Percentiles rank a stretch among this genome's conserved stretches.
phyloP scores from a whole-genome alignment of 2,113 vertebrate species.

The Grallaria varia region DNA sequence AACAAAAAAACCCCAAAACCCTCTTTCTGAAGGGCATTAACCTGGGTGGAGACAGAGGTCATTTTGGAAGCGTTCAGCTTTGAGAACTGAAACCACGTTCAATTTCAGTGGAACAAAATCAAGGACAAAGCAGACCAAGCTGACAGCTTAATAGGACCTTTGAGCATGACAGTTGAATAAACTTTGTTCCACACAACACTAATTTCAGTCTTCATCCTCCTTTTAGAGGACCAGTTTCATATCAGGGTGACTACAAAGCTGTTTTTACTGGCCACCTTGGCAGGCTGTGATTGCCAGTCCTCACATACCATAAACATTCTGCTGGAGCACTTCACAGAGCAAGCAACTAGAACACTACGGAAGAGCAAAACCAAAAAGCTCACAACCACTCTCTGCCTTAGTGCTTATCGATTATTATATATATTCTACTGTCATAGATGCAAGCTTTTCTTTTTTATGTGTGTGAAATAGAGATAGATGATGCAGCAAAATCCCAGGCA shows the following conservation, averaged over 20 bases:
- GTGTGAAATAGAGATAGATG: not conserved
- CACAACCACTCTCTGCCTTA: not conserved
- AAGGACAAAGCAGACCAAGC: not conserved
- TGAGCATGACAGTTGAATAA: not conserved
- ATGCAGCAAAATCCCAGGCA: not conserved
- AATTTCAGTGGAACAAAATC: not conserved
- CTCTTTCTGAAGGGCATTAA: not conserved
- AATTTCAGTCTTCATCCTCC: not conserved
- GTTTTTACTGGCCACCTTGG: not conserved
- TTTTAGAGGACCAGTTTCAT: not conserved
- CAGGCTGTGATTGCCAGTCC: not conserved
- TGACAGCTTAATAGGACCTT: conserved; percentile 32
- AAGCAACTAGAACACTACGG: not conserved
- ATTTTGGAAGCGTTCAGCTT: not conserved
- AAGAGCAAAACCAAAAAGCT: not conserved
- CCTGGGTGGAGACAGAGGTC: not conserved
- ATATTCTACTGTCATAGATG: not conserved
- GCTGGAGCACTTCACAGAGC: not conserved
- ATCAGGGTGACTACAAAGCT: not conserved
- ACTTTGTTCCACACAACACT: not conserved
- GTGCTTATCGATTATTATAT: not conserved
- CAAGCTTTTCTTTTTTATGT: not conserved
- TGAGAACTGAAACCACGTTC: not conserved
- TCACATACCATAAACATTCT: not conserved
- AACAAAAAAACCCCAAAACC: not conserved